Conservation (phyloP, 2,888 invertebrate genomes). For the Papilio gigon region DNA sequence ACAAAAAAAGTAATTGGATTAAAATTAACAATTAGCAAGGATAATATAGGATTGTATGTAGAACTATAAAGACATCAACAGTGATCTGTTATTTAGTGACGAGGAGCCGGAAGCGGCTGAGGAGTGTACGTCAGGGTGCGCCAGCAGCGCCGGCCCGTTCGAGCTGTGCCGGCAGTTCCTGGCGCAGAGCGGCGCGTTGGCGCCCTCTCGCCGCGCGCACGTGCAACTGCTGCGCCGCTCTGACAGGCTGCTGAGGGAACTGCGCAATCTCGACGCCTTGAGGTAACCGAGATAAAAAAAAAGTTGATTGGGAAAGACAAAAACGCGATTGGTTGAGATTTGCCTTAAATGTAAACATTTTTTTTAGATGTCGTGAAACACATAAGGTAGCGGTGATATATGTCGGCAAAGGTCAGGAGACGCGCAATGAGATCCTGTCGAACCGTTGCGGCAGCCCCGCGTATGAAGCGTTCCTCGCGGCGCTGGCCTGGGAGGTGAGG, state of each 20-base stretch:
- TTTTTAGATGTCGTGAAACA: conserved; percentile 90
- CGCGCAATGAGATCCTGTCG: conserved; percentile 94
- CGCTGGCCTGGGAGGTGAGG: conserved; percentile 84
- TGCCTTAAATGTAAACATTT: background rate
- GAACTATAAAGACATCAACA: too few relatives aligned
- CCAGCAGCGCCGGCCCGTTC: conserved; percentile 83
- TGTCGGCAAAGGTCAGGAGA: conserved; percentile 98
- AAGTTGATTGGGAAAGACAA: background rate
- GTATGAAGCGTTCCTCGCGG: conserved; percentile 92
- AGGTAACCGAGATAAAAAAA: conserved; percentile 62
- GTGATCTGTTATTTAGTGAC: conserved; percentile 58
- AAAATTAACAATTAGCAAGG: too few relatives aligned
- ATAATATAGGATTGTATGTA: too few relatives aligned
- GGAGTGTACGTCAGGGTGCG: conserved; percentile 46
- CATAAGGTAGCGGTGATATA: conserved; percentile 99
- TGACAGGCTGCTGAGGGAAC: conserved; percentile 93
- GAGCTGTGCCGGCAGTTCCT: conserved; percentile 94
- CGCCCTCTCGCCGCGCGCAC: conserved; percentile 93
- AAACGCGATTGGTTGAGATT: background rate
- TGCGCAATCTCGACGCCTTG: conserved; percentile 96
- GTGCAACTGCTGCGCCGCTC: conserved; percentile 93
- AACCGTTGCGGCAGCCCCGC: conserved; percentile 96
- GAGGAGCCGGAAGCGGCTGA: conserved; percentile 70
- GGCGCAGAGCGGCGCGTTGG: conserved; percentile 94
- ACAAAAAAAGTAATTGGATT: too few relatives aligned